Evolutionary conservation across 1,140 invertebrate species (phyloP).

Genomic region (Drosophila santomea): DNA sequence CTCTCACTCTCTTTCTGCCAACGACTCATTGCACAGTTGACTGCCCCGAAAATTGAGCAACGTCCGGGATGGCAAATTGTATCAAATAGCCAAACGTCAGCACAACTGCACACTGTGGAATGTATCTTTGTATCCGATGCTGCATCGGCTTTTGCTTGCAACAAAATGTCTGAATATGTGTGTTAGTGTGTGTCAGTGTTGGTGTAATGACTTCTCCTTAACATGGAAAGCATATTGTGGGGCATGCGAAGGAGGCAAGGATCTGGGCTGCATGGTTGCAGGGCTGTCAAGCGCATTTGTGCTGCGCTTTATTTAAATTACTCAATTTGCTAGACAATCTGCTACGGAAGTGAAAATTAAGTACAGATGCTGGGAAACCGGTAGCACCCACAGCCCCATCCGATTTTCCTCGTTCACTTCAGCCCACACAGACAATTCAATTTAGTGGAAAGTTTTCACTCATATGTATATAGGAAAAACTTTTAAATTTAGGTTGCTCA

Average conservation of each 20-base stretch:
- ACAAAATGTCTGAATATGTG: not conserved
- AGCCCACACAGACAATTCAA: constrained; percentile 42
- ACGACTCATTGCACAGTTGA: constrained; percentile 47
- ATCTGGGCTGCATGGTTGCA: not conserved
- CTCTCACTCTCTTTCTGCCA: constrained; percentile 5
- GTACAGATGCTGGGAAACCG: constrained; percentile 39
- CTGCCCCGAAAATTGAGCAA: constrained; percentile 54
- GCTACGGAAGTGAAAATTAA: constrained; percentile 57
- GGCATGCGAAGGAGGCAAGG: constrained; percentile 15
- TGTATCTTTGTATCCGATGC: constrained; percentile 34
- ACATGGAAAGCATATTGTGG: constrained; percentile 41
- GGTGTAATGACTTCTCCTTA: constrained; percentile 40
- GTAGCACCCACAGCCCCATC: not conserved
- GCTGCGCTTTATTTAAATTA: constrained; percentile 68
- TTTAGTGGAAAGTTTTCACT: constrained; percentile 46
- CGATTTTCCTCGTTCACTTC: not conserved
- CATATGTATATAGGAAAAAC: constrained; percentile 26
- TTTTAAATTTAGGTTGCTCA: constrained; percentile 49
- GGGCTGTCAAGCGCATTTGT: constrained; percentile 49
- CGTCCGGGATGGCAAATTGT: constrained; percentile 61
- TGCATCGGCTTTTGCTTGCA: constrained; percentile 6
- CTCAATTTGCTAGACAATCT: constrained; percentile 65
- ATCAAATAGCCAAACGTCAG: constrained; percentile 50
- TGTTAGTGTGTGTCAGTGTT: not conserved
- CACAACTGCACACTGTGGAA: constrained; percentile 40